phyloP scores from a whole-genome alignment of 1,140 invertebrate genomes.

The Drosophila neocordata region DNA sequence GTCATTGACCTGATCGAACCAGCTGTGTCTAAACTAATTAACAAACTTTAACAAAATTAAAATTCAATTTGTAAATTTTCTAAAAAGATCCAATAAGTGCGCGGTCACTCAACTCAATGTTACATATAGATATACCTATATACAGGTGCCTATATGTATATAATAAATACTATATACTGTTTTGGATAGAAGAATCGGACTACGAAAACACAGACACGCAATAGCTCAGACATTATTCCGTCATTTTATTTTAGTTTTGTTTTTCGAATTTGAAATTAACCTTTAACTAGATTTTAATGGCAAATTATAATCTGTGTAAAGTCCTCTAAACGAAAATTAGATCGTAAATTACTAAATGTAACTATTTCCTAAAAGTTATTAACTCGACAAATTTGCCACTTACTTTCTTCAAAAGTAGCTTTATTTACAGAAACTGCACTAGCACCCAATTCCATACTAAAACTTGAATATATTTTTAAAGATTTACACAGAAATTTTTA shows the following conservation, averaged over 20 bases:
- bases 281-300: conserved; percentile 1
- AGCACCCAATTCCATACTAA: conserved; percentile 52
- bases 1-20: conserved; percentile 21
- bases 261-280: background rate
- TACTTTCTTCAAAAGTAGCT: conserved; percentile 47
- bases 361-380: background rate
- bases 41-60: conserved; percentile 24
- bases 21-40: conserved; percentile 39
- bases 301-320: background rate
- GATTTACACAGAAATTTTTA: conserved; percentile 8
- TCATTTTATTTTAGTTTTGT: background rate
- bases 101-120: conserved; percentile 46
- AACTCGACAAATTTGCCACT: conserved; percentile 28
- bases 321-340: background rate
- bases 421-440: conserved; percentile 34
- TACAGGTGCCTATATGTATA: background rate
- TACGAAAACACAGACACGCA: conserved; percentile 7
- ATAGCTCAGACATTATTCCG: background rate
- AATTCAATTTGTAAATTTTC: conserved; percentile 46
- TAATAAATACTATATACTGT: conserved; percentile 22
- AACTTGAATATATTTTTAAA: conserved; percentile 2
- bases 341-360: background rate
- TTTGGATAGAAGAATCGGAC: background rate
- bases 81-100: conserved; percentile 45
- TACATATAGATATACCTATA: conserved; percentile 2